Percentiles rank a stretch among this genome's conserved stretches.
phyloP scores from a whole-genome alignment of 2,888 invertebrate genomes.

The Sussaba pulchella region DNA sequence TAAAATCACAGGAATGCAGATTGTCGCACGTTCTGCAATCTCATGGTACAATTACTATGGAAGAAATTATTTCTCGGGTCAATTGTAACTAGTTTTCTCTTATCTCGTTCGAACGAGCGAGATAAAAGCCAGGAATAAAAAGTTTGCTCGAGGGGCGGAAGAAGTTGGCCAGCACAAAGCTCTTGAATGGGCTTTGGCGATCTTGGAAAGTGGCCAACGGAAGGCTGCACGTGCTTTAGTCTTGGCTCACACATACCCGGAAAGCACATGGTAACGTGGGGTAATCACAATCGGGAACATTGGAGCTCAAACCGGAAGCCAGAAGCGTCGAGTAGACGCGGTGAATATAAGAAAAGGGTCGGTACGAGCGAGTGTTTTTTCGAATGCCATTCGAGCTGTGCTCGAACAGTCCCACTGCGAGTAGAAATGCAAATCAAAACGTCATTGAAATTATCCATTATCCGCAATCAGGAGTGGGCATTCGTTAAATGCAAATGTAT shows the following conservation, averaged over 20 bases:
- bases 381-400: no score
- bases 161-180: conserved; percentile 26
- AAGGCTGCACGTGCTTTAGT: background rate
- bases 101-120: conserved; percentile 1
- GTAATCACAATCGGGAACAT: conserved; percentile 45
- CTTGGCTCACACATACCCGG: background rate
- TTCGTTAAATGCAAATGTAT: no score
- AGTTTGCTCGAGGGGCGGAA: conserved; percentile 5
- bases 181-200: conserved; percentile 2
- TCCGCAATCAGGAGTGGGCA: no score
- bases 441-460: no score
- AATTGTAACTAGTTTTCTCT: background rate
- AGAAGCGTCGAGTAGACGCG: no score
- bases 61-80: conserved; percentile 12
- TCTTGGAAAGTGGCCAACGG: conserved; percentile 30
- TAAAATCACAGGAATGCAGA: background rate
- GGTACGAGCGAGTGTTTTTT: no score
- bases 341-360: no score
- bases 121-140: background rate
- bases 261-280: conserved; percentile 17
- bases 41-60: background rate
- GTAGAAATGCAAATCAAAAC: no score
- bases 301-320: no score
- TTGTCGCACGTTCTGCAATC: background rate
- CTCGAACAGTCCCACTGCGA: no score